A percentile compares a stretch with the other conserved stretches of the same genome.
Conservation (phyloP, 1,140 invertebrate genomes). For the Tetramorium simillimum region DNA sequence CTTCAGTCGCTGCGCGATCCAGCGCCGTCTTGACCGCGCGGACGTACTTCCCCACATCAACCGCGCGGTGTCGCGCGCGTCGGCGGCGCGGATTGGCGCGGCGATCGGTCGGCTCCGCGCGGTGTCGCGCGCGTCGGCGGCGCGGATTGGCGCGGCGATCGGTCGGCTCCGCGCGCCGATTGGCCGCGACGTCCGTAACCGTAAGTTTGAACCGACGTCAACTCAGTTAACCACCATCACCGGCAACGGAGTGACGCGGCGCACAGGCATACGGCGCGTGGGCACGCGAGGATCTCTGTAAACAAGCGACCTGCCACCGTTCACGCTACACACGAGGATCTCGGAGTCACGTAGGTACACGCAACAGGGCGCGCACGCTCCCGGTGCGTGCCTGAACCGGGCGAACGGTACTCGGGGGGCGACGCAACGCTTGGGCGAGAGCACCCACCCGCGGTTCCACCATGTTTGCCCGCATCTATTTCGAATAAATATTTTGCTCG, state of each 20-base stretch:
- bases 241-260: neutral
- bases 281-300: neutral
- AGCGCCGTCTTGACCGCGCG: too few species aligned
- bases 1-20: too few species aligned
- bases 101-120: too few species aligned
- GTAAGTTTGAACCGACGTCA: conserved; percentile 23
- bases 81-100: neutral
- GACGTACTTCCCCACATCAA: too few species aligned
- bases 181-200: neutral
- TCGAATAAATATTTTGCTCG: conserved; percentile 35
- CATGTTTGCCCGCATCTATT: neutral
- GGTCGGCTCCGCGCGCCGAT: neutral
- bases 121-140: neutral
- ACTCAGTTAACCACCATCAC: neutral
- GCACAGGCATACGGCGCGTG: neutral
- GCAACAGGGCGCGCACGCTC: neutral
- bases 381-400: neutral
- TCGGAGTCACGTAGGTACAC: neutral
- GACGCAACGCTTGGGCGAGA: too few species aligned
- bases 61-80: neutral
- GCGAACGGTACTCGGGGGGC: too few species aligned
- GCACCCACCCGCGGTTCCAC: neutral
- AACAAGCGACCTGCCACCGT: neutral
- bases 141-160: neutral
- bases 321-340: neutral